phyloP scores from a whole-genome alignment of 2,113 vertebrate species.

The human region DNA sequence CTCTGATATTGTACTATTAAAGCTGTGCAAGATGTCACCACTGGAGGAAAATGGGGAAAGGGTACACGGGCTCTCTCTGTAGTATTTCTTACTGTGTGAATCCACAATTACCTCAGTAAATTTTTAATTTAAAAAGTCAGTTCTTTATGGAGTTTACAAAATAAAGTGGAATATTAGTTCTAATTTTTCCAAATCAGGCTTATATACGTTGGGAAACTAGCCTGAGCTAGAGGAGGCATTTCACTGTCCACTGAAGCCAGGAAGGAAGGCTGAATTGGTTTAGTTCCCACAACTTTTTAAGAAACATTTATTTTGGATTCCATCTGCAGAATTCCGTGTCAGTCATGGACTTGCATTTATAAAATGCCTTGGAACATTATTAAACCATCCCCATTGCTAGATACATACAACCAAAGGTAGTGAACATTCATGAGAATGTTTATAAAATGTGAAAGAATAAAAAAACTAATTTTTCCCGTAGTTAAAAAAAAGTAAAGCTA shows the following conservation, averaged over 20 bases:
- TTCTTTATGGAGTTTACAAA: background rate
- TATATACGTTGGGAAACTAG: background rate
- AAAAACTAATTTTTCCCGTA: background rate
- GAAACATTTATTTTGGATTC: background rate
- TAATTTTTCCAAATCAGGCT: background rate
- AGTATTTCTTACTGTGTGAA: background rate
- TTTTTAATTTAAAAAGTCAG: background rate
- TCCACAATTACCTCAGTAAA: background rate
- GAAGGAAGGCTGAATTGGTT: background rate
- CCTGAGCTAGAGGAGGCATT: background rate
- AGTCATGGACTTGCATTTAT: background rate
- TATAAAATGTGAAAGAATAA: conserved; percentile 25
- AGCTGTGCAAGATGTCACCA: background rate
- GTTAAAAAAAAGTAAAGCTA: background rate
- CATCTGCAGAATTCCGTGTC: background rate
- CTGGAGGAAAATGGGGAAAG: accelerated
- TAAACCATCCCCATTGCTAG: background rate
- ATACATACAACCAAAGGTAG: background rate
- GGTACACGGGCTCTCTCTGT: background rate
- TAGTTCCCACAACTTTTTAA: background rate
- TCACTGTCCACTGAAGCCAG: background rate
- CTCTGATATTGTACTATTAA: accelerated
- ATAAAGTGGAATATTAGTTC: background rate
- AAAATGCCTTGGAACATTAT: background rate
- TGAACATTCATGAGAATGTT: background rate